These are phyloP conservation scores for Podarcis lilfordi DNA, from an alignment of 2,797 vertebrate species.

Conservation along the genomic window DNA sequence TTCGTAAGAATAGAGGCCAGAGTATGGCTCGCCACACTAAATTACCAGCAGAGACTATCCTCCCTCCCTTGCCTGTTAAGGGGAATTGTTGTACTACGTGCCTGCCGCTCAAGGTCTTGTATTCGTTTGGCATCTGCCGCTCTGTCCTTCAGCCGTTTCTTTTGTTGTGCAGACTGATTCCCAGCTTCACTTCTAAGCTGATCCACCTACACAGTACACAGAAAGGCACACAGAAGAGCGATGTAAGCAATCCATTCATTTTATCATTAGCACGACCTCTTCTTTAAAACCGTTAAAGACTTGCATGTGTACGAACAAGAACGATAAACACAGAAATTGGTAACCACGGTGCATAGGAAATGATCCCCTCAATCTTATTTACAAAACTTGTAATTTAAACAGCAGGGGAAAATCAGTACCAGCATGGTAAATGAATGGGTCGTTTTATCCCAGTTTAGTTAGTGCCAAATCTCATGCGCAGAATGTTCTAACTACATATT, in stretches of 20 bases:
- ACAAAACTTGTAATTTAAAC: background rate
- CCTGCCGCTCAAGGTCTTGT: constrained; percentile 90
- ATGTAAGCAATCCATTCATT: background rate
- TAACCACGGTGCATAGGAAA: background rate
- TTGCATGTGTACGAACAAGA: background rate
- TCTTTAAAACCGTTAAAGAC: background rate
- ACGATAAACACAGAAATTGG: background rate
- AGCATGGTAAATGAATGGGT: background rate
- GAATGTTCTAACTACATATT: background rate
- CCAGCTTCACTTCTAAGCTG: constrained; percentile 84
- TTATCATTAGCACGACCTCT: background rate
- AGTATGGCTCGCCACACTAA: no score
- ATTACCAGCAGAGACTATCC: no score
- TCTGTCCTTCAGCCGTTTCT: constrained; percentile 82
- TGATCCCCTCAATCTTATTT: background rate
- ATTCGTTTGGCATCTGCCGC: constrained; percentile 85
- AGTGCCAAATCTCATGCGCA: background rate
- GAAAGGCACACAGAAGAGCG: background rate
- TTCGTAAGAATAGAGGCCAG: no score
- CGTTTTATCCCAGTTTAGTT: background rate
- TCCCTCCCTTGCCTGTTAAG: no score
- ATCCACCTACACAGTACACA: constrained; percentile 80
- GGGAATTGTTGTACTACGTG: constrained; percentile 52
- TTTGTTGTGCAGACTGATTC: constrained; percentile 78
- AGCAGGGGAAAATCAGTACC: background rate